These are phyloP conservation scores for Mesocentrotus franciscanus DNA, from an alignment of 53 echinoderm and acorn worm species.

Conservation along the genomic window DNA sequence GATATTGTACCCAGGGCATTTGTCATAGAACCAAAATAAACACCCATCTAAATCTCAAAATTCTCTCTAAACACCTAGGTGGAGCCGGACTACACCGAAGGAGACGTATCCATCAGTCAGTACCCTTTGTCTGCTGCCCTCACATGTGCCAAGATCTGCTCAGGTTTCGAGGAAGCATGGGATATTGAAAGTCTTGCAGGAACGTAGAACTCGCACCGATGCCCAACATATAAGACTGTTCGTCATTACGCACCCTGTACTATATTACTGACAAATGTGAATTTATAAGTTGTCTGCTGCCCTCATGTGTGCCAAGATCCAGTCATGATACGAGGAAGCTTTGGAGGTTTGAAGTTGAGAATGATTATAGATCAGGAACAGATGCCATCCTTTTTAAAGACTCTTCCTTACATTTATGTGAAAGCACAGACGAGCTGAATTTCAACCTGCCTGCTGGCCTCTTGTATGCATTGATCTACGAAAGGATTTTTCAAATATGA, in stretches of 20 bases:
- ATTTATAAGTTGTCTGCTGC: constrained; percentile 75
- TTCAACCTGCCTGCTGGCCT: constrained; percentile 82
- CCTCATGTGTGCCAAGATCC: constrained; percentile 92
- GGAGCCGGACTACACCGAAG: constrained; percentile 88
- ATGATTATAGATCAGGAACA: background rate
- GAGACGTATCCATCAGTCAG: constrained; percentile 90
- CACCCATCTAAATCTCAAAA: background rate
- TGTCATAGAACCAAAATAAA: background rate
- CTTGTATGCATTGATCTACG: constrained; percentile 89
- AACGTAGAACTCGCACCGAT: background rate
- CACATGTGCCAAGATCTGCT: constrained; percentile 98
- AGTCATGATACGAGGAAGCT: constrained; percentile 91
- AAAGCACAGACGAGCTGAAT: too few relatives aligned
- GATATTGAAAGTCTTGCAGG: constrained; percentile 71
- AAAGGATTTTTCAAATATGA: constrained; percentile 71
- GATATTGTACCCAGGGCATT: background rate
- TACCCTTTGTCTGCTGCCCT: constrained; percentile 98
- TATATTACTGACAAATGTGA: background rate
- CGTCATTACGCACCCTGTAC: background rate
- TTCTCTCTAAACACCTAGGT: constrained; percentile 64
- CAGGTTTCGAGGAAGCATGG: constrained; percentile 98
- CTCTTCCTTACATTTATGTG: too few relatives aligned
- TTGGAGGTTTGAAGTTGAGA: constrained; percentile 74
- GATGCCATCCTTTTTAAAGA: background rate
- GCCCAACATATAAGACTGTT: background rate